phyloP scores from a whole-genome alignment of 2,113 vertebrate genomes.

The Leucopsar rothschildi region DNA sequence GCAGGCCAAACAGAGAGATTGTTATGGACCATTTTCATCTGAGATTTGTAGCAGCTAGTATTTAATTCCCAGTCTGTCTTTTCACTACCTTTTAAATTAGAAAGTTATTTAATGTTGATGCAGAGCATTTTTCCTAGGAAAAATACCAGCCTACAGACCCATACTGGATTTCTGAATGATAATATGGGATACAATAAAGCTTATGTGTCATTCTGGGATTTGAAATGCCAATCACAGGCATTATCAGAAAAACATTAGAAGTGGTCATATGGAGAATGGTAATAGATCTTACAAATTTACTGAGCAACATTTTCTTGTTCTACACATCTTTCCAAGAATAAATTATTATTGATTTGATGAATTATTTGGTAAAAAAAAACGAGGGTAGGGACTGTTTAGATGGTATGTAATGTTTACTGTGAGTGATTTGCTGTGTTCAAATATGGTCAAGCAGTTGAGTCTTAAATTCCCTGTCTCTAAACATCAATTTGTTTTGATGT shows the following conservation, averaged over 20 bases:
- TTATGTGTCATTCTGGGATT: not conserved
- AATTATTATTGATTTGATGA: not conserved
- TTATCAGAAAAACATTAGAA: not conserved
- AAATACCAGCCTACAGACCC: not conserved
- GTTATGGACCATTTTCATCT: not conserved
- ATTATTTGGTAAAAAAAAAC: not conserved
- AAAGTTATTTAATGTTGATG: not conserved
- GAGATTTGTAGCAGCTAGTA: not conserved
- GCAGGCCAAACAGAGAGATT: not conserved
- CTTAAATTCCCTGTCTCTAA: not conserved
- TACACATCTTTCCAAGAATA: not conserved
- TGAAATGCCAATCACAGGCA: not conserved
- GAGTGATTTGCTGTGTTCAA: not conserved
- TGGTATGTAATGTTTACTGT: not conserved
- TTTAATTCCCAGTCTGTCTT: slow-evolving; percentile 12
- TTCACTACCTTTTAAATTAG: slow-evolving; percentile 34
- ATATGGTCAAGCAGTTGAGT: not conserved
- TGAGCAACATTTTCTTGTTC: not conserved
- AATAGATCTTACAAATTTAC: not conserved
- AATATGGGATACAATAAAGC: not conserved
- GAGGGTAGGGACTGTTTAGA: not conserved
- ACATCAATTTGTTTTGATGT: not conserved
- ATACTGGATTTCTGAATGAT: not conserved
- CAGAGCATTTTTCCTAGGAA: not conserved
- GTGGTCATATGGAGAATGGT: not conserved